A percentile compares a stretch with the other conserved stretches of the same genome.
These are phyloP conservation scores for Aleadryas rufinucha DNA, from an alignment of 2,113 vertebrate genomes.

Conservation along the genomic window DNA sequence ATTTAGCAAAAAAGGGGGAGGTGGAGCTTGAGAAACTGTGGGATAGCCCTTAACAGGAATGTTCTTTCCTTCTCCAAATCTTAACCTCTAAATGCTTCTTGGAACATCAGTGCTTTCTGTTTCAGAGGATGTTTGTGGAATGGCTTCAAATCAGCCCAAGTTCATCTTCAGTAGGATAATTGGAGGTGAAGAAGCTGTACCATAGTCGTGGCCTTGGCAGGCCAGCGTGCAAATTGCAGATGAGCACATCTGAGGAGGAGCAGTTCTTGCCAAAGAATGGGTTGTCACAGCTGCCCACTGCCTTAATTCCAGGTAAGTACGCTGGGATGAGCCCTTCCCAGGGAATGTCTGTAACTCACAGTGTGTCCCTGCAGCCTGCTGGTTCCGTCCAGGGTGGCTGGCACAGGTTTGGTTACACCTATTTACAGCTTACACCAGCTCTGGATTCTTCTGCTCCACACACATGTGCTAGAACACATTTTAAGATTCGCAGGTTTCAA, in stretches of 20 bases:
- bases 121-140: conserved; percentile 42
- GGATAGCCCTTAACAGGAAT: neutral
- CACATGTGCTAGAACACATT: neutral
- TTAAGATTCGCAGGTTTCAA: neutral
- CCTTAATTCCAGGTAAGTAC: conserved; percentile 40
- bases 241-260: conserved; percentile 55
- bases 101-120: neutral
- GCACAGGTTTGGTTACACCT: neutral
- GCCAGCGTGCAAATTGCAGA: conserved; percentile 52
- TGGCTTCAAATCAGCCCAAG: conserved; percentile 3
- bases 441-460: neutral
- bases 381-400: neutral
- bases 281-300: conserved; percentile 66
- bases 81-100: neutral
- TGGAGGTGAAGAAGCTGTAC: conserved; percentile 55
- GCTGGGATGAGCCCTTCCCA: neutral
- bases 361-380: neutral
- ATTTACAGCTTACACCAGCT: neutral
- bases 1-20: neutral
- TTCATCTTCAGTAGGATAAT: conserved; percentile 37
- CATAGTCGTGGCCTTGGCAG: conserved; percentile 62
- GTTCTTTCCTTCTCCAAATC: neutral
- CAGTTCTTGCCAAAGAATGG: conserved; percentile 54
- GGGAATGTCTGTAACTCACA: accelerated
- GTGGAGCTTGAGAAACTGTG: neutral